Evolutionary conservation across 1,140 invertebrate species (phyloP), one percentile per base, ranked within the genome.

Genomic region (Yoshiicerus persimilis): DNA sequence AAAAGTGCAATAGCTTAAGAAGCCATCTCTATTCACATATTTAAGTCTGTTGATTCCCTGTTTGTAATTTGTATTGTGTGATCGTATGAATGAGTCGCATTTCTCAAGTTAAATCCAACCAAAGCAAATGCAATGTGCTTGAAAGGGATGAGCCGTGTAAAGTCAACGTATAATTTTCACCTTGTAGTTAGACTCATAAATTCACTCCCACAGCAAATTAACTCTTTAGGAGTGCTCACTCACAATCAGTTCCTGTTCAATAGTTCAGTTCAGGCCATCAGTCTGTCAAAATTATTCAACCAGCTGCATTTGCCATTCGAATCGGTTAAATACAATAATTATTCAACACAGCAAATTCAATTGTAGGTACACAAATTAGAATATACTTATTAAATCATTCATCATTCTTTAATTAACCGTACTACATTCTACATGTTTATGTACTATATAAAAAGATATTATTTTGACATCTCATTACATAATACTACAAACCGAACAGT

Each of bases 141-240:
- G 75, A 38, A 80, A 80, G 75, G 75, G 75, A 80, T 80, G 75
- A 80, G 75, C 75, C 75, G 75, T 80, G 75, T 38, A 80, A 80
- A 80, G 75, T 80, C 75, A 80, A 80, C 36, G 16, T 34, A 80
- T 80, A 80, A 80, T 80, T n/a, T 34, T 80, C 30, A 80, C 34
- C 75, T 80, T 36, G 20, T 80, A 36, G 75, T 38, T 80, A 30
- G 32, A 36, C 34, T 23, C 75, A 80, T 80, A 36, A 80, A 80
- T 36, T 80, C 66, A 80, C 75, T 80, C 75, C 75, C 75, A 80
- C 75, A 80, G 75, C 75, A 80, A 80, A 80, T 80, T 80, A 80
- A 38, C 13, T 80, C 20, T 80, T 34, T 80, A 80, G 75, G 75
- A 80, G 75, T 80, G 75, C 75, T 80, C 32, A 34, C 75, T 80